Percentiles rank a stretch among this genome's conserved stretches.
phyloP scores from a whole-genome alignment of 2,113 vertebrate species.

The Corynorhinus townsendii region DNA sequence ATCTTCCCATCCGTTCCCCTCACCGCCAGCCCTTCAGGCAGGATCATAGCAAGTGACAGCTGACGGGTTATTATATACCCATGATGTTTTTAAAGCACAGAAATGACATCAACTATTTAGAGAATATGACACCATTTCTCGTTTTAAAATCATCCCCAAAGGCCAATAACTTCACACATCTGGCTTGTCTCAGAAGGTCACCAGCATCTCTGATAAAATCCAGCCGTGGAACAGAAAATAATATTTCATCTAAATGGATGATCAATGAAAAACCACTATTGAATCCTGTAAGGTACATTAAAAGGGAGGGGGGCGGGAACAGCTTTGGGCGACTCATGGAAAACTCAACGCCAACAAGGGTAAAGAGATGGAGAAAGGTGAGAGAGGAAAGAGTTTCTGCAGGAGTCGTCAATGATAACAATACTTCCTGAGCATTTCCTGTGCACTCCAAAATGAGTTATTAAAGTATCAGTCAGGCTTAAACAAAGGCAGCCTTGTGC shows the following conservation, averaged over 20 bases:
- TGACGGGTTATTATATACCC: not conserved
- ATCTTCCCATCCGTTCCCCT: not conserved
- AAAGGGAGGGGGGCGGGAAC: not conserved
- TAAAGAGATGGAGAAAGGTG: not conserved
- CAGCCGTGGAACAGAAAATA: conserved; percentile 27
- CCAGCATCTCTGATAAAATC: conserved; percentile 10
- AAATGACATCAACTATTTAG: conserved; percentile 11
- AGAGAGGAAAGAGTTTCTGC: not conserved
- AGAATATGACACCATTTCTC: conserved; percentile 13
- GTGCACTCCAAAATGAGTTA: not conserved
- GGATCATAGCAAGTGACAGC: not conserved
- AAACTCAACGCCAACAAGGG: conserved; percentile 8
- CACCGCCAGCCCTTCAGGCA: not conserved
- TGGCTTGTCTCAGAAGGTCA: conserved; percentile 43
- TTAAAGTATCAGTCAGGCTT: not conserved
- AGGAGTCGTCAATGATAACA: not conserved
- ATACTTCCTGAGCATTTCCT: not conserved
- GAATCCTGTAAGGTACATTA: not conserved
- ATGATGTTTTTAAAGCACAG: not conserved
- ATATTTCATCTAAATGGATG: conserved; percentile 15
- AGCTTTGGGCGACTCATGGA: not conserved
- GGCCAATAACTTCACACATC: conserved; percentile 27
- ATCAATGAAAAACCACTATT: conserved; percentile 28
- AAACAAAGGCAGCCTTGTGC: not conserved
- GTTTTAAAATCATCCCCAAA: conserved; percentile 29